A percentile compares a stretch with the other conserved stretches of the same genome.
phyloP scores from a whole-genome alignment of 2,888 invertebrate genomes.

The Pristionchus exspectatus region DNA sequence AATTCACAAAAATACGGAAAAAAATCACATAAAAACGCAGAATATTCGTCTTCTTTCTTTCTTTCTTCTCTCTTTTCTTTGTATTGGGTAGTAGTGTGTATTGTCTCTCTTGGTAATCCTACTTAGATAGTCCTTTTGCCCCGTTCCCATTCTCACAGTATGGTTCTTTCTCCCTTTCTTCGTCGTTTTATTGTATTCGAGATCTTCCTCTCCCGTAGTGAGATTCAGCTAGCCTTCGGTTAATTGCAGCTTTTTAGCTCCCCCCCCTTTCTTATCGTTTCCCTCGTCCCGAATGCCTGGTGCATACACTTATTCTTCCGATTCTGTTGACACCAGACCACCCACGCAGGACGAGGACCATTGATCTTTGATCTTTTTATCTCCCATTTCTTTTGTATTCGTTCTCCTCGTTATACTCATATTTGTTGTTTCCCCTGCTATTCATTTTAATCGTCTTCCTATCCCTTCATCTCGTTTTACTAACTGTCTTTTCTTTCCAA shows the following conservation, averaged over 20 bases:
- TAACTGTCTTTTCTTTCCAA: background rate
- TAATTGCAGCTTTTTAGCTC: background rate
- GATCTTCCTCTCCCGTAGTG: constrained; percentile 36
- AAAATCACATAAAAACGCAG: background rate
- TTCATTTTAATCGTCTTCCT: background rate
- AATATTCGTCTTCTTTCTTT: background rate
- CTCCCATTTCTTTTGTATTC: background rate
- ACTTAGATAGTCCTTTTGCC: background rate
- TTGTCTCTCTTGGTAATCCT: constrained; percentile 10
- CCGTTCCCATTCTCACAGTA: constrained; percentile 3
- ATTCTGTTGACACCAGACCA: constrained; percentile 38
- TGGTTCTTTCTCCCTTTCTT: background rate
- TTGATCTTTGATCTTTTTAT: constrained; percentile 40
- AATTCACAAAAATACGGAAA: constrained; percentile 44
- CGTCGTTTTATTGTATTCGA: constrained; percentile 19
- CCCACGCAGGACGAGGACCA: background rate
- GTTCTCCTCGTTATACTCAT: constrained; percentile 36
- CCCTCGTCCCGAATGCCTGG: constrained; percentile 8
- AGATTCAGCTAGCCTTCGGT: constrained; percentile 34
- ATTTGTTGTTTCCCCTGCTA: background rate
- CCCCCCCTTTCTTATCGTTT: background rate
- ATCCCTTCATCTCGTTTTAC: background rate
- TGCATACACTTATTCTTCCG: background rate
- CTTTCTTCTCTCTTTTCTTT: background rate
- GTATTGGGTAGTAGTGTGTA: constrained; percentile 37